Percentiles rank a stretch among this genome's conserved stretches.
phyloP scores from a whole-genome alignment of 2,888 invertebrate genomes.

The Periphyllus acericola region DNA sequence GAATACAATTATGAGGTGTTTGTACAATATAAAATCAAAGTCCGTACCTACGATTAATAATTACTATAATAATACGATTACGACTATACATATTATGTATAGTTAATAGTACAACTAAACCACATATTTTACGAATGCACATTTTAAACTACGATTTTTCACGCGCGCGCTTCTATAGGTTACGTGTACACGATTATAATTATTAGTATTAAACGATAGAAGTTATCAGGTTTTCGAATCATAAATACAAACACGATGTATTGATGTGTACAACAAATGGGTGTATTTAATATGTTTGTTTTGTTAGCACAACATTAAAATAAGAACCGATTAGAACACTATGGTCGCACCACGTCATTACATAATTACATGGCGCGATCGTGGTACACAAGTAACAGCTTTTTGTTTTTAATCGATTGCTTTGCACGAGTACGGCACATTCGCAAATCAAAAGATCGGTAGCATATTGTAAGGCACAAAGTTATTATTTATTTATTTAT shows the following conservation, averaged over 20 bases:
- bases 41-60: slow-evolving; percentile 49
- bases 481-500: background rate
- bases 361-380: background rate
- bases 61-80: slow-evolving; percentile 35
- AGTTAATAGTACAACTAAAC: background rate
- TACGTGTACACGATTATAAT: background rate
- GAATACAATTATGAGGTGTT: slow-evolving; percentile 7
- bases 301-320: background rate
- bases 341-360: background rate
- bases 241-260: too few relatives aligned
- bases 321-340: background rate
- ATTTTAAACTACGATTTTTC: slow-evolving; percentile 3
- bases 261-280: background rate
- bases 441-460: background rate
- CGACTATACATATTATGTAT: background rate
- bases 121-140: background rate
- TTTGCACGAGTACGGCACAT: background rate
- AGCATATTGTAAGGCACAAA: slow-evolving; percentile 3
- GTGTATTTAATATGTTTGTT: background rate
- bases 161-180: background rate
- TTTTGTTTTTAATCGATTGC: background rate
- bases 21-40: slow-evolving; percentile 42
- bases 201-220: background rate
- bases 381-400: background rate
- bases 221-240: background rate